Conservation (phyloP, 2,797 vertebrate genomes). For the Parotocinclus haroldoi region DNA sequence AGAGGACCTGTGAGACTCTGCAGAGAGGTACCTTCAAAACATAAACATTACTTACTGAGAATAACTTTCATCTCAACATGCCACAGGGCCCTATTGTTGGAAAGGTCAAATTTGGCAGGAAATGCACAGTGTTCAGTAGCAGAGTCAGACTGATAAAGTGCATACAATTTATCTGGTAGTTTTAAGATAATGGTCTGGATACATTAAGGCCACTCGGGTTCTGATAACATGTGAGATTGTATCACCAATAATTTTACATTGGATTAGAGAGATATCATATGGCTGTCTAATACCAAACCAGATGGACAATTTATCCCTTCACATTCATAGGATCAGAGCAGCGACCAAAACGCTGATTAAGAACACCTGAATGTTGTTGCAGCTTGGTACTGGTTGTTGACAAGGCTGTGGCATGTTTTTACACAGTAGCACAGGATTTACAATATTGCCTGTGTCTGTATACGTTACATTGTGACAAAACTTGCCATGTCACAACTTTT, state of each 20-base stretch:
- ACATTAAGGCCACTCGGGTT: not conserved
- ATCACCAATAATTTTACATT: not conserved
- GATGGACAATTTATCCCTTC: slow-evolving; percentile 9
- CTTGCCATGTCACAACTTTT: too few species aligned
- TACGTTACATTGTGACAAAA: too few species aligned
- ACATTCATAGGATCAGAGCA: not conserved
- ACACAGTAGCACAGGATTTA: too few species aligned
- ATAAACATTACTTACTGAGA: slow-evolving; percentile 8
- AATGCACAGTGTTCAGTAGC: slow-evolving; percentile 8
- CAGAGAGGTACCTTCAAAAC: not conserved
- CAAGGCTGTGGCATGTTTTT: too few species aligned
- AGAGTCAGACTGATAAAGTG: not conserved
- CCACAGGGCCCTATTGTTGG: not conserved
- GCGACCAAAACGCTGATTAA: not conserved
- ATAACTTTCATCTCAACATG: slow-evolving; percentile 6
- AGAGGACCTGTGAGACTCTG: slow-evolving; percentile 25
- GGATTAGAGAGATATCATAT: not conserved
- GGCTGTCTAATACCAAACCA: slow-evolving; percentile 8
- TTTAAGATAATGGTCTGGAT: not conserved
- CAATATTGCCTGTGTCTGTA: too few species aligned
- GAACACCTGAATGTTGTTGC: too few species aligned
- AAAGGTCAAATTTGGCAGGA: slow-evolving; percentile 7
- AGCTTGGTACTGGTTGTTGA: too few species aligned
- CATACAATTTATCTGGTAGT: not conserved
- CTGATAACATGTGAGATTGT: not conserved